These are phyloP conservation scores for Dilophus febrilis DNA, from an alignment of 2,888 invertebrate genomes.

Conservation along the genomic window DNA sequence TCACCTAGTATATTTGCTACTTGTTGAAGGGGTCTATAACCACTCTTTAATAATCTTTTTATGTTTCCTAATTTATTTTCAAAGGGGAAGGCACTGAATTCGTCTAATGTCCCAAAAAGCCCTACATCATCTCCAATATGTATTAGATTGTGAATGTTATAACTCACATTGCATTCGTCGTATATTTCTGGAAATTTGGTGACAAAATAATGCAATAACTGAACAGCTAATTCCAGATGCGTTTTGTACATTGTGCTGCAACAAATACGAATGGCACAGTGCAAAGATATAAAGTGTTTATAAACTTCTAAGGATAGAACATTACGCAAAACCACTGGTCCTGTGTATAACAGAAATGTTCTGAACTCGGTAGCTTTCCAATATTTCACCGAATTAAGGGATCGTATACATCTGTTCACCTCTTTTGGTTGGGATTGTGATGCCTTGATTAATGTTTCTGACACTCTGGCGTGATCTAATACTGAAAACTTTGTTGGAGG, in stretches of 20 bases:
- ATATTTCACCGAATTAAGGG: background rate
- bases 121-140: conserved; percentile 10
- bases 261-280: conserved; percentile 13
- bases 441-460: background rate
- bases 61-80: conserved; percentile 7
- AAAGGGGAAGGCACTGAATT: no score
- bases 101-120: conserved; percentile 7
- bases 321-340: conserved; percentile 11
- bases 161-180: conserved; percentile 7
- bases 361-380: conserved; percentile 15
- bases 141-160: conserved; percentile 10
- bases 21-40: conserved; percentile 9
- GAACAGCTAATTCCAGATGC: no score
- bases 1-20: conserved; percentile 7
- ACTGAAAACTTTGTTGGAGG: no score
- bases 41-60: conserved; percentile 7
- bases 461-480: no score
- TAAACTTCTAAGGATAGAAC: conserved; percentile 7
- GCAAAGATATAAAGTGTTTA: conserved; percentile 12
- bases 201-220: conserved; percentile 7
- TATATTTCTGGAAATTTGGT: conserved; percentile 9
- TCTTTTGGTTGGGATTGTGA: background rate
- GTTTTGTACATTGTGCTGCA: no score
- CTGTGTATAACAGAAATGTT: conserved; percentile 11
- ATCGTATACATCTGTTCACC: conserved; percentile 2